A percentile compares a stretch with the other conserved stretches of the same genome.
phyloP scores from a whole-genome alignment of 30 jellyfish, hydroid and myxozoan genomes.

The Haliclystus octoradiatus region DNA sequence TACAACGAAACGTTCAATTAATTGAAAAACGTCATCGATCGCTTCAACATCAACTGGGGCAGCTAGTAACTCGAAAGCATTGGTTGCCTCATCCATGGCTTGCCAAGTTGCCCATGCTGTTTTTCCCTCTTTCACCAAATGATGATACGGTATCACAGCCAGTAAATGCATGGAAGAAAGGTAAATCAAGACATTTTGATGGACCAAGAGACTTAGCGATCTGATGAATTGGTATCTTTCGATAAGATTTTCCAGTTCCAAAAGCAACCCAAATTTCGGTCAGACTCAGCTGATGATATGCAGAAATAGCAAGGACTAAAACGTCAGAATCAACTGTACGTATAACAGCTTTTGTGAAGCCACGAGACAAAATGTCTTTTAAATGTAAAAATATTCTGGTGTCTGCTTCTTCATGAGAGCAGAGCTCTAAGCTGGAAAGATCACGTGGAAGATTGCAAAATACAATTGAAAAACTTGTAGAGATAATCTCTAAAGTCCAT shows the following conservation, averaged over 20 bases:
- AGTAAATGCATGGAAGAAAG: slow-evolving; percentile 21
- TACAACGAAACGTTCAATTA: slow-evolving; percentile 14
- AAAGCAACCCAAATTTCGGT: slow-evolving; percentile 21
- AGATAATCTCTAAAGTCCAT: background rate
- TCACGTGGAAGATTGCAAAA: slow-evolving; percentile 6
- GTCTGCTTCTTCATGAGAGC: slow-evolving; percentile 27
- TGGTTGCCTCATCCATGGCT: slow-evolving; percentile 9
- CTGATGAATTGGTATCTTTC: slow-evolving; percentile 21
- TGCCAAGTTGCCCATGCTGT: slow-evolving; percentile 24
- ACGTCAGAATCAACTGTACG: slow-evolving; percentile 34
- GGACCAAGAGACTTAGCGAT: slow-evolving; percentile 16
- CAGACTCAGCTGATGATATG: background rate
- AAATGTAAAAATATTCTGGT: slow-evolving; percentile 20
- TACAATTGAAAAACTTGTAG: background rate
- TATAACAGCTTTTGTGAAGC: slow-evolving; percentile 3
- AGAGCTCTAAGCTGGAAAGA: slow-evolving; percentile 6
- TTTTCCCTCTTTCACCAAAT: slow-evolving; percentile 9
- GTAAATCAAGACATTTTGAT: slow-evolving; percentile 4
- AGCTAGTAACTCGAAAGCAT: slow-evolving; percentile 3
- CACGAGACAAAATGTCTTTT: background rate
- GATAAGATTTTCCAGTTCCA: slow-evolving; percentile 15
- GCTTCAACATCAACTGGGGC: too few relatives aligned
- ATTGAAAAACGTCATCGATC: too few relatives aligned
- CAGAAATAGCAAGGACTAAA: slow-evolving; percentile 14
- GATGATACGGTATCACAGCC: slow-evolving; percentile 13